Evolutionary conservation across 2,888 invertebrate species (phyloP), one percentile per base, ranked within the genome.

Genomic region (Drosophila neonasuta): DNA sequence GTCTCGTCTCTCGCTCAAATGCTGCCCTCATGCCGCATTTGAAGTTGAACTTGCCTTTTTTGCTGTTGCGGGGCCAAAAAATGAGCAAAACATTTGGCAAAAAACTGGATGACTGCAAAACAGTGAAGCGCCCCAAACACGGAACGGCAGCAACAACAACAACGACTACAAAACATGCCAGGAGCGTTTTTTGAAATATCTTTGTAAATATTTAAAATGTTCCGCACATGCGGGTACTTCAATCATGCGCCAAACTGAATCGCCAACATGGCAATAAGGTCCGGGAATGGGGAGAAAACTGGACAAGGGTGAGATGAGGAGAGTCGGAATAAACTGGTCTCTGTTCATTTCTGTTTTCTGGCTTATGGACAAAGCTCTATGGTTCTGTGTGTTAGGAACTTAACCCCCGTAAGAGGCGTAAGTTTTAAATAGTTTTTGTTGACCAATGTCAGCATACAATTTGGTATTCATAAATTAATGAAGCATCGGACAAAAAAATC

Each of bases 171-270:
- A 77, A 85, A 81, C 87, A 87, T 85, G 83, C 83, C 87, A 66
- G 68, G 60, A 83, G 87, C 83, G 78, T 85, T 83, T 87, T 85
- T 85, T 79, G 78, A 83, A 83, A 83, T 87, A 87, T 83, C 87
- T 87, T 85, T 83, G 87, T 83, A 83, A 83, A 83, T 87, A 83
- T 83, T 87, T 83, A 87, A 83, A 83, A 87, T 79, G 80, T 77
- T 85, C 86, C 59, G 86, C 76, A 82, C 80, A 83, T 83, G 87
- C 83, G 86, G 83, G 83, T 80, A 74, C 86, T 82, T 79, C 87
- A 82, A 82, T 86, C 86, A 86, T 78, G 67, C 67, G 64, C 76
- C 74, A 70, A 86, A 77, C 79, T 64, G 80, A 79, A 79, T 81
- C 59, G 74, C 67, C 67, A 66, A 51, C 56, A 52, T 29, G 59